Base-by-base conservation (phyloP, 2,797 vertebrate genomes). In the Chloroceryle inda region DNA sequence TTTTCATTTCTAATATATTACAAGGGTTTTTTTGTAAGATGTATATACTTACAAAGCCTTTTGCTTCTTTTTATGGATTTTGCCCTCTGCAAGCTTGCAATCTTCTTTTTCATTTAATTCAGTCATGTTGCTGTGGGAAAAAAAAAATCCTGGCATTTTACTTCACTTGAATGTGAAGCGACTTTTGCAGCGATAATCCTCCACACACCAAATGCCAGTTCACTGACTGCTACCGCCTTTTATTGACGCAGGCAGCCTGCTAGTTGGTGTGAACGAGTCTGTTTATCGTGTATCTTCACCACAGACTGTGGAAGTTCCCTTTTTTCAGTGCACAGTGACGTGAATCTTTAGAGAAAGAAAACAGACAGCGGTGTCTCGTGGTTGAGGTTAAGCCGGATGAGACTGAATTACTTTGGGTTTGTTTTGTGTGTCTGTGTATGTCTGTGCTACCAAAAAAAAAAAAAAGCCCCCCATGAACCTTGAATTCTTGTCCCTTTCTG, bases 1-100 rank as follows among this genome's bases (percentile, higher is more conserved):
- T 21, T 69, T 38, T 74, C 22, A 33, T 19, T 67, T 56, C 55
- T 58, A 86, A 91, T 35, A 23, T 4, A 14, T 63, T 37, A 11
- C 11, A 29, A 16, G 33, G 11, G 55, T 84, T 44, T 49, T 44
- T 42, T 26, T 37, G 29, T 35, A 86, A 56, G 19, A 4, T 7
- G 5, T 79, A 22, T 77, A 42, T 96, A 98, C 98, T 98, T 98
- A 98, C 98, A 98, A 97, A 83, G 95, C 31, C 74, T 97, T 98
- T 80, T 97, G 96, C 80, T 96, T 98, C 94, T 95, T 98, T 68
- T 96, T 98, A 8, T 92, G 97, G 7, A 44, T 82, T 87, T 97
- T 98, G 82, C 94, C 95, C 4, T 98, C 97, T 68, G 95, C 61
- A 50, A 82, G 84, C 64, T 94, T 97, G 45, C 81, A 95, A 11